Conservation (phyloP, 2,113 vertebrate genomes). For the Motacilla alba region DNA sequence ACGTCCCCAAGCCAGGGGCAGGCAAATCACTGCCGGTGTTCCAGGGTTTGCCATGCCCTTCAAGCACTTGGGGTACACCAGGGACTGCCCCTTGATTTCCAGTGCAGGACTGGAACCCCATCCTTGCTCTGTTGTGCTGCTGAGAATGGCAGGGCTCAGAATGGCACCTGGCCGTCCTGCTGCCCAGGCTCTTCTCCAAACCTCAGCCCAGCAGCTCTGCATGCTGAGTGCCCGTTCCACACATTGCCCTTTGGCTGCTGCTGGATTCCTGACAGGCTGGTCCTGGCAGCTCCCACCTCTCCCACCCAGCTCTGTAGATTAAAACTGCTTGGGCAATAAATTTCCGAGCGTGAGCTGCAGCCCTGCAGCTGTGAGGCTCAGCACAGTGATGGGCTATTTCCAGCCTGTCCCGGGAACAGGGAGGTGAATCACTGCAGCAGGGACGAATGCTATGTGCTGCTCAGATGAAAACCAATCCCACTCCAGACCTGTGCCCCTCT, state of each 20-base stretch:
- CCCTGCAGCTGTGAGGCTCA: not conserved
- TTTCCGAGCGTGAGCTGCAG: not conserved
- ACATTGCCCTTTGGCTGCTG: not conserved
- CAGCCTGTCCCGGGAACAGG: slow-evolving; percentile 32
- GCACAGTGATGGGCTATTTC: slow-evolving; percentile 59
- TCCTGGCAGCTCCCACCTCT: not conserved
- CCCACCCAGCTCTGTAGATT: not conserved
- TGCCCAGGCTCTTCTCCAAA: not conserved
- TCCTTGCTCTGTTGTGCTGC: not conserved
- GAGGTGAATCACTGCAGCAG: slow-evolving; percentile 31
- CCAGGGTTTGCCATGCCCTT: not conserved
- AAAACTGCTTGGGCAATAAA: not conserved
- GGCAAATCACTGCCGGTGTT: rapidly evolving
- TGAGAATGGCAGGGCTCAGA: not conserved
- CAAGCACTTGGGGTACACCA: not conserved
- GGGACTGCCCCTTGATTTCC: not conserved
- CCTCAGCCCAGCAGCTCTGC: not conserved
- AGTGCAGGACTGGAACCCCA: not conserved
- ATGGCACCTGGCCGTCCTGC: rapidly evolving
- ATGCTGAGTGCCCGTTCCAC: not conserved
- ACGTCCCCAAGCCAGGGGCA: rapidly evolving
- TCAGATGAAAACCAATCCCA: slow-evolving; percentile 62
- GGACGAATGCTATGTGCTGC: slow-evolving; percentile 59
- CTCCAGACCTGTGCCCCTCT: not conserved
- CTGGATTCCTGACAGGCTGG: not conserved